Evolutionary conservation across 64 coral and sea anemone genomes (phyloP).

Genomic region (Acropora tenuis): DNA sequence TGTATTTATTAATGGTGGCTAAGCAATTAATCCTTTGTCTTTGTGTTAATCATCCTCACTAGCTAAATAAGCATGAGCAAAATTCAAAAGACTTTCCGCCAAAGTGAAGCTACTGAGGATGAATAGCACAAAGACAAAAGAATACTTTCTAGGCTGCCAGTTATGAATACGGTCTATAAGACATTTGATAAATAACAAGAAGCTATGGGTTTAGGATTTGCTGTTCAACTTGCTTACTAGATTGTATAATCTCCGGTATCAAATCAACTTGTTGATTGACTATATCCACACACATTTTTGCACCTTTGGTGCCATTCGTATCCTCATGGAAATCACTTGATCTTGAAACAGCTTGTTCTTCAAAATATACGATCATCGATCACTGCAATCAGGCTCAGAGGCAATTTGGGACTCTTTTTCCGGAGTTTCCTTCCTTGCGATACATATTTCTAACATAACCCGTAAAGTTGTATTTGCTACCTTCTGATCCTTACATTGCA

Average conservation of each 20-base stretch:
- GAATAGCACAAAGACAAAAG: no score
- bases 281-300: background rate
- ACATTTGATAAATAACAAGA: no score
- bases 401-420: background rate
- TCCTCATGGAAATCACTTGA: background rate
- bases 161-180: no score
- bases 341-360: background rate
- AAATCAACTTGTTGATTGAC: background rate
- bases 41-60: no score
- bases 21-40: background rate
- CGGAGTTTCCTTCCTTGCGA: constrained; percentile 19
- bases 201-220: no score
- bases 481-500: constrained; percentile 24
- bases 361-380: no score
- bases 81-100: no score
- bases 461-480: background rate
- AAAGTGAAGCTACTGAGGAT: no score
- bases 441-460: background rate
- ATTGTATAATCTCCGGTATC: background rate
- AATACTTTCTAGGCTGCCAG: no score
- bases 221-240: background rate
- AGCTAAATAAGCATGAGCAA: no score
- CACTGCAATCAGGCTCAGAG: background rate
- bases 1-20: no score
- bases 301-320: background rate